phyloP scores from a whole-genome alignment of 2,797 vertebrate species.

The Darevskia mixta region DNA sequence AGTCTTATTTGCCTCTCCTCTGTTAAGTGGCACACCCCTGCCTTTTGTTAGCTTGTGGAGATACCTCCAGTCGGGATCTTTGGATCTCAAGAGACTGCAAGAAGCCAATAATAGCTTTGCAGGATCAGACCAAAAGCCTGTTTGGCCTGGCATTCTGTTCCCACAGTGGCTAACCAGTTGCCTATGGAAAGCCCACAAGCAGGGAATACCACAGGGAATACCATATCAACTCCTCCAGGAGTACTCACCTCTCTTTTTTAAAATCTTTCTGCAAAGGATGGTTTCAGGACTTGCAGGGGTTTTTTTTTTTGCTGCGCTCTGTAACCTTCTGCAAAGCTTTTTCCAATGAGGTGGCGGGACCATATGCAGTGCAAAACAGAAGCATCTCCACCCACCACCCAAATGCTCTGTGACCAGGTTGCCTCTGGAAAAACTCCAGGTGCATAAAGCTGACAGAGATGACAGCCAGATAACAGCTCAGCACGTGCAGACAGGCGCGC shows the following conservation, averaged over 20 bases:
- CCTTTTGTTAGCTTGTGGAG: too few relatives aligned
- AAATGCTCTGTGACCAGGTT: background rate
- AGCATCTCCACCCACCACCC: background rate
- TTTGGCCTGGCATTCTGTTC: too few relatives aligned
- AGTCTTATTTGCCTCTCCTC: too few relatives aligned
- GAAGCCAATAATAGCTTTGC: too few relatives aligned
- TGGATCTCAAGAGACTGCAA: too few relatives aligned
- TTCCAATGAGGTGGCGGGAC: background rate
- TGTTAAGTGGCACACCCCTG: too few relatives aligned
- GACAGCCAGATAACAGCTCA: background rate
- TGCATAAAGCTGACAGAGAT: background rate
- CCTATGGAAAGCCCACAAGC: too few relatives aligned
- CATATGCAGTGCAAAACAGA: background rate
- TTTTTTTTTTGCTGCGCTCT: background rate
- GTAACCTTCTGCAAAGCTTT: background rate
- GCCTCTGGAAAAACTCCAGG: background rate
- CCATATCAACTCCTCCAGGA: background rate
- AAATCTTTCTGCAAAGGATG: background rate
- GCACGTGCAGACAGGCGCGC: background rate
- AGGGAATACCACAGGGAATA: too few relatives aligned
- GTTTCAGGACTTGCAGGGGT: background rate
- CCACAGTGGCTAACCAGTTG: too few relatives aligned
- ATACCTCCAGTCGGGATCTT: too few relatives aligned
- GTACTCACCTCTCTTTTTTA: background rate
- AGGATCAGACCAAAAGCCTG: too few relatives aligned